Base-by-base conservation (phyloP, 2,113 vertebrate genomes). In the Osmerus eperlanus region DNA sequence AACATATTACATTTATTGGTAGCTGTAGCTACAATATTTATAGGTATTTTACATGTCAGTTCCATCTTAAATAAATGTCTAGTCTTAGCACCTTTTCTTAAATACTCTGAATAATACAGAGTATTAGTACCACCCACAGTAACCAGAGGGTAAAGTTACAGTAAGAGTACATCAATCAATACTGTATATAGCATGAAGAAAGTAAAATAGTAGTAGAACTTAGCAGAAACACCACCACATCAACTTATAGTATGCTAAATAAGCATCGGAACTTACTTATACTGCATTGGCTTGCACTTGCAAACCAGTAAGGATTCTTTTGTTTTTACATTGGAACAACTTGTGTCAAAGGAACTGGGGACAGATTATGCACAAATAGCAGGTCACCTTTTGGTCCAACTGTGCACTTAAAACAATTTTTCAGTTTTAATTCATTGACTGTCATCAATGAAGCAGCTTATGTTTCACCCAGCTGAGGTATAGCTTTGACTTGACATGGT, bases 311-410 rank as follows among this genome's bases (percentile, higher is more conserved):
- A 28, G 28, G 60, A 53, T 65, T 47, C 41, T 47, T 47, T 16
- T 70, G 47, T 75, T 66, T 61, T 18, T 56, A 23, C 23, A 62
- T 54, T 58, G 28, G 55, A 58, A 65, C 28, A 73, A 56, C 72
- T 75, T 70, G 47, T 16, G 32, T 64, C 63, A 12, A n/a, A 58
- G 16, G 32, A 71, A 77, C 51, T 73, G 75, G 29, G 84, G 76
- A 81, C 77, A 70, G 72, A 82, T 73, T 73, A 84, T 72, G 79
- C 85, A 81, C 86, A 85, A 85, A 84, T 29, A 70, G 77, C 76
- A 75, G 74, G 85, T 90, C 85, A 88, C 86, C 87, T 88, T 88
- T 89, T 89, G 88, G 89, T 90, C 88, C 87, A 74, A 86, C 77
- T 78, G 69, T 80, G 78, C 19, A 25, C 21, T 23, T 23, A 23